Evolutionary conservation across 1,140 invertebrate species (phyloP), one percentile per base, ranked within the genome.

Genomic region (Lethocerus indicus): DNA sequence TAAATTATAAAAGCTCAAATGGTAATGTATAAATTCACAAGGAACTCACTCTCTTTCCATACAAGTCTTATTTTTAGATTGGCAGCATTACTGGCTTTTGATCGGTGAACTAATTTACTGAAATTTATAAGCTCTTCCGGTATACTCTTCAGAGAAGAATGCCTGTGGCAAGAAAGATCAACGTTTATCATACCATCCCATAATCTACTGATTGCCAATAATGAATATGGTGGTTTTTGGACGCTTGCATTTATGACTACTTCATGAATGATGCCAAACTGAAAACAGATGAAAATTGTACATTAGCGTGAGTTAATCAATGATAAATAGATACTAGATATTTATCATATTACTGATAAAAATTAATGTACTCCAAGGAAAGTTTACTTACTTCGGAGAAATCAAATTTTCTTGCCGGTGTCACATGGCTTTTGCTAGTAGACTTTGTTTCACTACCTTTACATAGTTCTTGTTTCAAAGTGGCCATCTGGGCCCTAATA

Each of bases 11-110:
- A 49, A 47, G 45, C 51, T 50, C 52, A 48, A 53, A 51, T 39
- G 48, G 41, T 43, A 16, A 54, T 37, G 52, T 16, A 50, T 42
- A 51, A 44, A 44, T 50, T 51, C 28, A 45, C 28, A 53, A 20
- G n/a, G 5, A 44, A 64, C 66, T 70, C 72, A 86, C 83, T 73
- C 65, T 76, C 64, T 71, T 82, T 85, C 77, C 82, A 87, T 60
- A 88, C 81, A 51, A 87, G 60, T 53, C 70, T 73, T 5, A 85
- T 49, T 52, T 74, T 71, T 21, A 82, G 54, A 55, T 68, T 57
- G 27, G 61, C 24, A 25, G 6, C 29, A 60, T 26, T 62, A 53
- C n/a, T 44, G 54, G 18, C 60, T 39, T 54, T 58, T 59, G 54
- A 37, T 53, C 27, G 32, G 44, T 42, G 32, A 49, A 51, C 57